Percentiles rank a stretch among this genome's conserved stretches.
Evolutionary conservation across 2,113 vertebrate genomes (phyloP).

Genomic region (Coreoperca whiteheadi): DNA sequence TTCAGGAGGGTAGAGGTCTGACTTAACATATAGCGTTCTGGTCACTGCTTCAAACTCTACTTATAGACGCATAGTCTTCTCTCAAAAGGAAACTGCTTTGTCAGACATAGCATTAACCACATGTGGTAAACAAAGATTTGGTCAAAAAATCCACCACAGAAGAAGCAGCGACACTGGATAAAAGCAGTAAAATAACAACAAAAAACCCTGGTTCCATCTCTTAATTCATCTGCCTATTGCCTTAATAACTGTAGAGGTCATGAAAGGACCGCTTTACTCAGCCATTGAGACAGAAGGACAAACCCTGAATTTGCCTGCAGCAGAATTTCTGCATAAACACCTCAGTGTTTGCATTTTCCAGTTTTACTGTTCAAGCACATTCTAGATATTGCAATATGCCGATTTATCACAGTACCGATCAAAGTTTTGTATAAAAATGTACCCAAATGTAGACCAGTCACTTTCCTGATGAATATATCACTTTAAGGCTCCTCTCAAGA

Average conservation of each 20-base stretch:
- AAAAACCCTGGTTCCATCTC: neutral
- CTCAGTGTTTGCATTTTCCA: neutral
- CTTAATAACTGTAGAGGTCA: conserved; percentile 7
- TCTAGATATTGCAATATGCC: neutral
- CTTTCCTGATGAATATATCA: neutral
- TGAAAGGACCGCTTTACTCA: conserved; percentile 32
- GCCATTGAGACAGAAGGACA: conserved; percentile 3
- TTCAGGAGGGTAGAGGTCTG: neutral
- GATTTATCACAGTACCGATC: neutral
- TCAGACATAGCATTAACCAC: conserved; percentile 21
- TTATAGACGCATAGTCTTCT: neutral
- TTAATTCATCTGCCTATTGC: neutral
- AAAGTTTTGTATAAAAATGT: neutral
- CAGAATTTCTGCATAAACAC: neutral
- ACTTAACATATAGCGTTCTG: neutral
- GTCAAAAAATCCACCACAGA: neutral
- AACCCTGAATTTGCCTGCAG: neutral
- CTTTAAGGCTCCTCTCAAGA: neutral
- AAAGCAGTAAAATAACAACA: neutral
- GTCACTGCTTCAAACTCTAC: neutral
- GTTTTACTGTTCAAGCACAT: neutral
- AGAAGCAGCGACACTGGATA: neutral
- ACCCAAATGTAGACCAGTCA: neutral
- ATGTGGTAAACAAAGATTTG: neutral
- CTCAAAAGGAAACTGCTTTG: conserved; percentile 32